Evolutionary conservation across 2,113 vertebrate genomes (phyloP).

Genomic region (Steatornis caripensis): DNA sequence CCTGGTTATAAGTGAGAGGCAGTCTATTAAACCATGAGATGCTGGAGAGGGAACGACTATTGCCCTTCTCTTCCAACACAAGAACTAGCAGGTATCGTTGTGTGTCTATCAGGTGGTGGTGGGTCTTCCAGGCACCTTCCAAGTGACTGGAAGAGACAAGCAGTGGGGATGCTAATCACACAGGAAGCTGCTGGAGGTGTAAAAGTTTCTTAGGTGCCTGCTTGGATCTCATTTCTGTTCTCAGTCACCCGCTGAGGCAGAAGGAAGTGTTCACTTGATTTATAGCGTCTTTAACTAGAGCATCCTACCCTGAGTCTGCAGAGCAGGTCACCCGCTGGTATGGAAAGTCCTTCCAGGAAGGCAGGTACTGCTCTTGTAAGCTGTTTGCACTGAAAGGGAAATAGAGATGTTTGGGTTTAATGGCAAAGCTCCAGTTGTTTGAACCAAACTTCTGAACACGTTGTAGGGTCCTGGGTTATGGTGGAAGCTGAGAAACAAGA

Average conservation of each 20-base stretch:
- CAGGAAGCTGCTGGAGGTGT: not conserved
- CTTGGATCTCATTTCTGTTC: not conserved
- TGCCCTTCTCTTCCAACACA: not conserved
- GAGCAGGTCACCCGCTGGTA: not conserved
- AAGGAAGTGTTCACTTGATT: not conserved
- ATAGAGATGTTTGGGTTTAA: not conserved
- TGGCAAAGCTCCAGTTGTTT: not conserved
- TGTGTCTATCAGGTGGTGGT: not conserved
- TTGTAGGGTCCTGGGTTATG: not conserved
- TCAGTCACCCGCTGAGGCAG: not conserved
- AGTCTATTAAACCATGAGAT: not conserved
- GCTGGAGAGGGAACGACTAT: not conserved
- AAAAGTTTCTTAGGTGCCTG: not conserved
- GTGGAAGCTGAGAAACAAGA: not conserved
- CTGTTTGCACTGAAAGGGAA: not conserved
- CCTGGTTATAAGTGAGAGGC: not conserved
- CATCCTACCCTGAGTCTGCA: not conserved
- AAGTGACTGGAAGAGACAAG: not conserved
- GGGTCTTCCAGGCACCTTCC: not conserved
- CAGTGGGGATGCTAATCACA: not conserved
- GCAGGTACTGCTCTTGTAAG: not conserved
- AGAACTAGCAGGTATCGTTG: not conserved
- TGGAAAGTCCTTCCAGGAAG: not conserved
- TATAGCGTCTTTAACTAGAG: not conserved
- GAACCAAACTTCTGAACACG: not conserved